phyloP scores from a whole-genome alignment of 1,140 invertebrate species.

The Uloborus diversus region DNA sequence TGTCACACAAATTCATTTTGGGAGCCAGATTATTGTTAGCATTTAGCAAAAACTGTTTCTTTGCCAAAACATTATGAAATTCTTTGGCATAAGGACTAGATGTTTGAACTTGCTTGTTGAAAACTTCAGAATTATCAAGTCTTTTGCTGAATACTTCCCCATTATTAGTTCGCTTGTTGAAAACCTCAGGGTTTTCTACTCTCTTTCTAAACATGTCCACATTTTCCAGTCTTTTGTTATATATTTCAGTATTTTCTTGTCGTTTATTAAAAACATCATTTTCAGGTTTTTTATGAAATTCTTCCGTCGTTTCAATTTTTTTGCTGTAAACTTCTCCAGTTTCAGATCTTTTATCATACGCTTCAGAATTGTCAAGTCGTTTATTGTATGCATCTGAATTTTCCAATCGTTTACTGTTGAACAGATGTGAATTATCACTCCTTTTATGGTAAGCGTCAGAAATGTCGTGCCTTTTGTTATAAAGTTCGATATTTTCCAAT shows the following conservation, averaged over 20 bases:
- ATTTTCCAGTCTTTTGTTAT: conserved; percentile 27
- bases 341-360: conserved; percentile 15
- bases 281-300: no score
- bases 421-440: not conserved
- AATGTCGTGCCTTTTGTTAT: conserved; percentile 1
- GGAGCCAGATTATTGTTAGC: not conserved
- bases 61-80: not conserved
- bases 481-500: not conserved
- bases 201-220: conserved; percentile 13
- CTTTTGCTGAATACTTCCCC: not conserved
- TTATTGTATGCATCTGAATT: not conserved
- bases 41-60: conserved; percentile 30
- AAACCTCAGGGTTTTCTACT: no score
- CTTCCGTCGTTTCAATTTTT: no score
- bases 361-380: conserved; percentile 7
- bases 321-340: no score
- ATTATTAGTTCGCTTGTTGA: not conserved
- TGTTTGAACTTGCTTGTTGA: conserved; percentile 21
- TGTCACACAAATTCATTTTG: conserved; percentile 49
- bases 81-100: not conserved
- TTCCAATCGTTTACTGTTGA: not conserved
- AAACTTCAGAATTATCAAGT: not conserved
- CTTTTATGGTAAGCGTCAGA: conserved; percentile 27
- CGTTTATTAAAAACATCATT: no score
- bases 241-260: conserved; percentile 3